phyloP scores from a whole-genome alignment of 1,140 invertebrate genomes.

The Trypoxylus dichotomus region DNA sequence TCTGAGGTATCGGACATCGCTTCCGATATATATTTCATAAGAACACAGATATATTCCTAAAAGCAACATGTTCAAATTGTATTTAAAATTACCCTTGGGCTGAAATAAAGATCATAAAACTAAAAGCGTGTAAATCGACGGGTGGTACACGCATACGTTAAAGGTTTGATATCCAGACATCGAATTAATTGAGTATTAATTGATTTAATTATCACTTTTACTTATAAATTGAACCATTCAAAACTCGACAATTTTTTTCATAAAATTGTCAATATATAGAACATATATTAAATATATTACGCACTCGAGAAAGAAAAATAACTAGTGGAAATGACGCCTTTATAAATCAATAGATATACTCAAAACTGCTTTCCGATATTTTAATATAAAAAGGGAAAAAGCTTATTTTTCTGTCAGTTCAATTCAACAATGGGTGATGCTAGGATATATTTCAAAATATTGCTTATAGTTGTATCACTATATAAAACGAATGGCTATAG shows the following conservation, averaged over 20 bases:
- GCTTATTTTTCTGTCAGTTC: background rate
- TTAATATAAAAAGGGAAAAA: constrained; percentile 23
- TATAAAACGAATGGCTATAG: constrained; percentile 15
- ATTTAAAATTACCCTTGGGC: background rate
- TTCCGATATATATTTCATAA: constrained; percentile 19
- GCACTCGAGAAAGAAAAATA: no score
- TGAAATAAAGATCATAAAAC: constrained; percentile 37
- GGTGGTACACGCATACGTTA: constrained; percentile 15
- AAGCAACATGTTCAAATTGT: constrained; percentile 7
- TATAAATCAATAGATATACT: constrained; percentile 11
- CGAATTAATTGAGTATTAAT: background rate
- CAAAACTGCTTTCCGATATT: constrained; percentile 28
- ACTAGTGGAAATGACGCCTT: no score
- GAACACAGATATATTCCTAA: background rate
- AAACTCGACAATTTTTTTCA: background rate
- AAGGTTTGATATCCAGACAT: background rate
- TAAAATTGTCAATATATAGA: no score
- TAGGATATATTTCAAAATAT: constrained; percentile 13
- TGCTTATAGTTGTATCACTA: background rate
- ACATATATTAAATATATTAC: no score
- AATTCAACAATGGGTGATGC: background rate
- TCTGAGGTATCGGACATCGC: constrained; percentile 50
- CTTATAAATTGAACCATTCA: background rate
- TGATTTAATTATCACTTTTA: background rate
- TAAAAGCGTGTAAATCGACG: constrained; percentile 38